Evolutionary conservation across 2,797 vertebrate species (phyloP).

Genomic region (Gymnothorax reevesii): DNA sequence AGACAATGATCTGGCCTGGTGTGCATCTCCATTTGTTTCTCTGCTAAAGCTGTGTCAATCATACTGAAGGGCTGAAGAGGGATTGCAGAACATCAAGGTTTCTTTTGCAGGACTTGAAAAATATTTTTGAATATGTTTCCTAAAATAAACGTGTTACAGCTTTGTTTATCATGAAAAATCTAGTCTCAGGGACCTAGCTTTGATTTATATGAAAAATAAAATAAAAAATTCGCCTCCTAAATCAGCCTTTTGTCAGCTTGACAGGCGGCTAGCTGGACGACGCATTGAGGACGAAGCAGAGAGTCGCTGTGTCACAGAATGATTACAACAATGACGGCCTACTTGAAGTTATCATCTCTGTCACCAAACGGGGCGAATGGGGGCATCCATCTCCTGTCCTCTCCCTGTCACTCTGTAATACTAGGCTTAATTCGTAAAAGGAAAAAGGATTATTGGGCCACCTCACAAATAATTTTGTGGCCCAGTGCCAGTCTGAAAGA

Average conservation of each 20-base stretch:
- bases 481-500: neutral
- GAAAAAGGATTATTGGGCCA: neutral
- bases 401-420: neutral
- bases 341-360: neutral
- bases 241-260: neutral
- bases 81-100: neutral
- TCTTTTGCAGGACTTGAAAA: neutral
- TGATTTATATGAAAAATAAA: neutral
- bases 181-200: constrained; percentile 12
- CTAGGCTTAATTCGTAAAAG: neutral
- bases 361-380: neutral
- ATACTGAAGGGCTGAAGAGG: neutral
- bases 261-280: neutral
- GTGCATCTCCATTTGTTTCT: constrained; percentile 75
- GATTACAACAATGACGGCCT: neutral
- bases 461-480: neutral
- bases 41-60: constrained; percentile 68
- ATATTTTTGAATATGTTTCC: neutral
- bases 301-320: neutral
- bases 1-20: constrained; percentile 77
- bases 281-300: neutral
- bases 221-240: neutral
- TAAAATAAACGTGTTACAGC: constrained; percentile 10
- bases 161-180: neutral
- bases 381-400: neutral